Base-by-base conservation (phyloP, 2,888 invertebrate genomes). In the Suillia variegata region DNA sequence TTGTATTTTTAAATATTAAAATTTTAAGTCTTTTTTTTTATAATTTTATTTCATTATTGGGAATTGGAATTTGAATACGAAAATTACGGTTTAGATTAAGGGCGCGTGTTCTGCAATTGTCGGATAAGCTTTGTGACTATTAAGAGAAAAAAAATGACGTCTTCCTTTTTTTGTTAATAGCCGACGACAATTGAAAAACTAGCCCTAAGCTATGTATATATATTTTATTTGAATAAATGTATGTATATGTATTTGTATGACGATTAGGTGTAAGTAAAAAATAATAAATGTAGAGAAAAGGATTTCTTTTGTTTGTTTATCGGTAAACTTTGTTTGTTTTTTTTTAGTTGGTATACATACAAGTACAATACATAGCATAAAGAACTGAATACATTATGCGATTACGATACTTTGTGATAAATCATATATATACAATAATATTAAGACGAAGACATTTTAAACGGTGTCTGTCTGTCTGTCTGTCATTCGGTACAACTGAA, bases 21-120 rank as follows among this genome's bases (percentile, higher is more conserved):
- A 18, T 45, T 18, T 45, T 45, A 45, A 45, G 45, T 45, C 45
- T 45, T 45, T 45, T 45, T 13, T 45, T 45, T n/a, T 38, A 38
- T 38, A 26, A 26, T 26, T 13, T 38, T 38, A 38, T 13, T 38
- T 38, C 10, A 10, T 38, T 38, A 38, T 38, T 38, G 38, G 38
- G 15, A 38, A 38, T 38, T 38, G 10, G 38, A 38, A 38, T 38
- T 38, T 38, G 38, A 38, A 38, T 38, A 38, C n/a, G 38, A 38
- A 38, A 38, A 38, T 38, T 38, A 38, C n/a, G 6, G 38, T 38
- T 8, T n/a, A 38, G 38, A 38, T 38, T 38, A 38, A 38, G 13
- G n/a, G n/a, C n/a, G n/a, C n/a, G n/a, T n/a, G n/a, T n/a, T n/a
- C n/a, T n/a, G n/a, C n/a, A n/a, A n/a, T n/a, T n/a, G n/a, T n/a